A percentile compares a stretch with the other conserved stretches of the same genome.
Evolutionary conservation across 1,140 invertebrate genomes (phyloP).

Genomic region (Apis florea): DNA sequence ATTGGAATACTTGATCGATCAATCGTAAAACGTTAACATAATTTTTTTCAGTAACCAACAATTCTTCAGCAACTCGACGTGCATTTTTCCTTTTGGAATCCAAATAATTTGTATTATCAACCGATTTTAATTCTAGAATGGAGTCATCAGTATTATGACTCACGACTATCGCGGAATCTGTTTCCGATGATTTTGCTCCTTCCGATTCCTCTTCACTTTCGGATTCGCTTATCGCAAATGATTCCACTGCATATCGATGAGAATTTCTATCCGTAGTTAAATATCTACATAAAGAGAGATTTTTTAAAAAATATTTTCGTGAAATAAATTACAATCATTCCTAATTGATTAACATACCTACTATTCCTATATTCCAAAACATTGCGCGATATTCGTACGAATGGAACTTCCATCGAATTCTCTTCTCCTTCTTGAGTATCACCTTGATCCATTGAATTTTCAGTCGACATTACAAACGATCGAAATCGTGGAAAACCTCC

Average conservation of each 20-base stretch:
- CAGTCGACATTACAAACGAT: constrained; percentile 76
- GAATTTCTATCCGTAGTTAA: constrained; percentile 70
- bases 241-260: constrained; percentile 67
- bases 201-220: constrained; percentile 79
- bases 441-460: constrained; percentile 63
- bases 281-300: constrained; percentile 62
- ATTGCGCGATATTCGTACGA: constrained; percentile 75
- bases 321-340: background rate
- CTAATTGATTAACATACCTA: constrained; percentile 65
- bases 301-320: background rate
- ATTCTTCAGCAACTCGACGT: constrained; percentile 84
- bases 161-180: constrained; percentile 65
- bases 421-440: constrained; percentile 66
- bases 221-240: constrained; percentile 77
- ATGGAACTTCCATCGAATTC: constrained; percentile 69
- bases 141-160: constrained; percentile 62
- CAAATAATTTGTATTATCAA: constrained; percentile 47
- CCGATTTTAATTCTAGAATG: constrained; percentile 56
- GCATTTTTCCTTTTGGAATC: constrained; percentile 77
- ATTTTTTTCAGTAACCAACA: constrained; percentile 85
- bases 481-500: constrained; percentile 76
- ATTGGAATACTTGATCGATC: constrained; percentile 85
- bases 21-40: constrained; percentile 87
- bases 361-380: constrained; percentile 77
- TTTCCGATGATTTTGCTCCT: constrained; percentile 72